These are phyloP conservation scores for Orchesella flavescens DNA, from an alignment of 2,888 invertebrate genomes.

Conservation along the genomic window DNA sequence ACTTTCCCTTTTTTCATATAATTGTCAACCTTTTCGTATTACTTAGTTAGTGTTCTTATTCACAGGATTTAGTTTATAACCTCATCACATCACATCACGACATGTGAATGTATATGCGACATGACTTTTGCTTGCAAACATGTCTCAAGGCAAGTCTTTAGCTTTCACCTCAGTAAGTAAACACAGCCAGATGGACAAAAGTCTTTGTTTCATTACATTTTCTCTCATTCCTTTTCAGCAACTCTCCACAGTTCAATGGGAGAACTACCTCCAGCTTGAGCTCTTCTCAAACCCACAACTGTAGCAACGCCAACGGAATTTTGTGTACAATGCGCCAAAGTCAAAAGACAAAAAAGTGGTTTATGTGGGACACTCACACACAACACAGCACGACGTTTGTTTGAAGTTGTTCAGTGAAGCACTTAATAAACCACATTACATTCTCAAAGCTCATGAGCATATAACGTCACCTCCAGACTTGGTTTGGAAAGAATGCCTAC, in stretches of 20 bases:
- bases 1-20: constrained; percentile 31
- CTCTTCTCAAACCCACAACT: not conserved
- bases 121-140: not conserved
- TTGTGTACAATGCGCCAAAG: not conserved
- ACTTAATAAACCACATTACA: constrained; percentile 60
- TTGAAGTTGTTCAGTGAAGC: constrained; percentile 58
- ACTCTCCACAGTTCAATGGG: no score
- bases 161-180: constrained; percentile 29
- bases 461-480: no score
- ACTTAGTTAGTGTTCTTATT: not conserved
- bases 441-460: not conserved
- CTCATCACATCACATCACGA: constrained; percentile 15
- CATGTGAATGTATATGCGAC: not conserved
- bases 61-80: constrained; percentile 4
- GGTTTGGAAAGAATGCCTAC: no score
- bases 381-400: constrained; percentile 24
- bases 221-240: not conserved
- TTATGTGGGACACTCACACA: constrained; percentile 29
- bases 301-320: not conserved
- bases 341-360: constrained; percentile 30
- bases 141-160: not conserved
- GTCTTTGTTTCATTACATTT: constrained; percentile 47
- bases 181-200: constrained; percentile 50
- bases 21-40: constrained; percentile 30
- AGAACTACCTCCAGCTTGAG: no score